Percentiles rank a stretch among this genome's conserved stretches.
Evolutionary conservation across 2,888 invertebrate species (phyloP).

Genomic region (Nomada ruficornis): DNA sequence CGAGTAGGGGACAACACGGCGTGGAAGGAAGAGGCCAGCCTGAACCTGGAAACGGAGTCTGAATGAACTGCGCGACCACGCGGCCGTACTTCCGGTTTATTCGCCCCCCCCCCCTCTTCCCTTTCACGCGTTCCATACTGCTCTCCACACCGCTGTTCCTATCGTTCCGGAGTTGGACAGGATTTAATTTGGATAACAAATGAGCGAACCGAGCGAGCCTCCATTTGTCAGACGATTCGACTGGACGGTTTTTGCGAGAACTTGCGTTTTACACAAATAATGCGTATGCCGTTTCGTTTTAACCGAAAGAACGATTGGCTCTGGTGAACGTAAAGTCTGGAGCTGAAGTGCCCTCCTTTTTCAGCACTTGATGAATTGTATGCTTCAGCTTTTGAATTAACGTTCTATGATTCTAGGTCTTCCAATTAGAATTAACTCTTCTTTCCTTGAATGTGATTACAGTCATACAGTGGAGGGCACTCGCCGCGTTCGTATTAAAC

Average conservation of each 20-base stretch:
- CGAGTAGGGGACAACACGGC: constrained; percentile 24
- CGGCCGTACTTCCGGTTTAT: constrained; percentile 76
- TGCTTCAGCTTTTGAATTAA: too few relatives aligned
- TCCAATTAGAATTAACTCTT: too few relatives aligned
- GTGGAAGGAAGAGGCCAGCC: constrained; percentile 18
- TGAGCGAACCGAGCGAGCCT: neutral
- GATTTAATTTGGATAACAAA: constrained; percentile 43
- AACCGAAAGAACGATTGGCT: neutral
- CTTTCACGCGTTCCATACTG: constrained; percentile 4
- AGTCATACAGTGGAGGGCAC: too few relatives aligned
- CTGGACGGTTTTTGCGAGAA: neutral
- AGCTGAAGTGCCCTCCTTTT: neutral
- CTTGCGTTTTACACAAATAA: neutral
- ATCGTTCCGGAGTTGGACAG: constrained; percentile 6
- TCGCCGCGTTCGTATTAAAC: too few relatives aligned
- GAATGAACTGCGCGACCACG: constrained; percentile 75
- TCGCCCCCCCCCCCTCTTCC: constrained; percentile 43
- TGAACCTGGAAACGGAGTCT: constrained; percentile 72
- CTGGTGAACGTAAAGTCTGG: neutral
- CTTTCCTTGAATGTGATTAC: too few relatives aligned
- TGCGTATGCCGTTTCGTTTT: neutral
- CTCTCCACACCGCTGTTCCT: constrained; percentile 16
- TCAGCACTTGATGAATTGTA: too few relatives aligned
- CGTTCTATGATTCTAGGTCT: too few relatives aligned
- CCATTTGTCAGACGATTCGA: constrained; percentile 8